Conservation (phyloP, 92 coral and sea anemone species). For the Meandrina meandrites region DNA sequence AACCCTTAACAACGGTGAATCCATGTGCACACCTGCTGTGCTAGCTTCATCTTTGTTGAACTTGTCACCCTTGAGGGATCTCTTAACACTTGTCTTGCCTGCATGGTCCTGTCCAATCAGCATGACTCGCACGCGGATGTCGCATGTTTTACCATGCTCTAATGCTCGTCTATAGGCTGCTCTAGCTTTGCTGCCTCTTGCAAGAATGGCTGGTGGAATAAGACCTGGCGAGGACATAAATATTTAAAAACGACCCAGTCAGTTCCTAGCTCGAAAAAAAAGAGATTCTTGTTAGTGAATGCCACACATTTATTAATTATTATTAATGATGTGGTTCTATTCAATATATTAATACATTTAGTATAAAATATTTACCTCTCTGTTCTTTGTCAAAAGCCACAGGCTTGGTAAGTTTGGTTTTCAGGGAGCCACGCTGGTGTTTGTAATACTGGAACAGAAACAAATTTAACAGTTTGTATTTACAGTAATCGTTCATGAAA, state of each 20-base stretch:
- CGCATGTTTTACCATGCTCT: slow-evolving; percentile 29
- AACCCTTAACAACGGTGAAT: slow-evolving; percentile 18
- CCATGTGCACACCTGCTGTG: slow-evolving; percentile 41
- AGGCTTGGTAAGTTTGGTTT: slow-evolving; percentile 31
- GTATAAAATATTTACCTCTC: slow-evolving; percentile 22
- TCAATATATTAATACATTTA: too few relatives aligned
- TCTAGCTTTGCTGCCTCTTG: slow-evolving; percentile 42
- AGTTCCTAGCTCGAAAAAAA: not conserved
- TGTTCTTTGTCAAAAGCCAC: slow-evolving; percentile 25
- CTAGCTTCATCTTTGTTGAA: slow-evolving; percentile 37
- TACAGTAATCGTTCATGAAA: not conserved
- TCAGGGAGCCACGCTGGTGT: slow-evolving; percentile 6
- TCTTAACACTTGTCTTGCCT: slow-evolving; percentile 48
- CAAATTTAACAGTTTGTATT: not conserved
- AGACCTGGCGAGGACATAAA: slow-evolving; percentile 17
- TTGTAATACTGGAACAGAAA: slow-evolving; percentile 35
- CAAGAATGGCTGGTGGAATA: slow-evolving; percentile 38
- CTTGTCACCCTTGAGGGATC: slow-evolving; percentile 43
- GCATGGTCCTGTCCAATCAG: slow-evolving; percentile 37
- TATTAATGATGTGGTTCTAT: too few relatives aligned
- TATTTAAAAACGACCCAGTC: not conserved
- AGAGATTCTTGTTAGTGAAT: too few relatives aligned
- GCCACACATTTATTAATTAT: too few relatives aligned
- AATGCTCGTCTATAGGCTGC: slow-evolving; percentile 45
- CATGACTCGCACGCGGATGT: slow-evolving; percentile 51